Base-by-base conservation (phyloP, 2,797 vertebrate genomes). In the Eulemur mongoz region DNA sequence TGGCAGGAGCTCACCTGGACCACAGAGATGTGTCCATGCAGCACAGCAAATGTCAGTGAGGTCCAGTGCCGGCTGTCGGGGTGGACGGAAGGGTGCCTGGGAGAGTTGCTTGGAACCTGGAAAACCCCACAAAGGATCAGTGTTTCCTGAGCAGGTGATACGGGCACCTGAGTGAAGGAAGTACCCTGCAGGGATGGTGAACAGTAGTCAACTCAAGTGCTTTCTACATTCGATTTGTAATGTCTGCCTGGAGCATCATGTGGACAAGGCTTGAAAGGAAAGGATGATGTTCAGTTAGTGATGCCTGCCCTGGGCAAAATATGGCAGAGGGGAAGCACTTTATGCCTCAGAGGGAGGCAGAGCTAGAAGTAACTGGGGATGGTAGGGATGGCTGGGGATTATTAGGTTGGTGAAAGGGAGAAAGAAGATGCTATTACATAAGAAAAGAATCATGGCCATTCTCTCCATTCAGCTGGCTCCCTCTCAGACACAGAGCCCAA, bases 41-140 rank as follows among this genome's bases (percentile, higher is more conserved):
- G 92, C 87, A 99, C 99, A 0, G 99, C 99, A 0, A 99, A 99
- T 0, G 99, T 99, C 75, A 99, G 99, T 0, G 99, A 99, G 0
- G 99, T 99, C 99, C 99, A 99, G 98, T 99, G 99, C 17, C 99
- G 99, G 97, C 99, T 99, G 97, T 99, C 99, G 0, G 99, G 99
- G 54, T 99, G 99, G 54, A 99, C 99, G 0, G 99, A 99, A 0
- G 99, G 99, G 97, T 99, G 98, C 67, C 99, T 99, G 0, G 99
- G 99, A 35, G 99, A 99, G 97, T 98, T 99, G 2, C 98, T 98
- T 0, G 99, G 99, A 80, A 99, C 99, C 99, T 99, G 98, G 73
- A n/a, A 54, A 61, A 89, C 25, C 65, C 1, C 92, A 84, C 40
- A 45, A 5, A 40, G 7, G 15, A 30, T 61, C 20, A 17, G 10